A percentile compares a stretch with the other conserved stretches of the same genome.
Conservation (phyloP, 35 echinoderm and acorn worm species). For the Stichopus chloronotus region DNA sequence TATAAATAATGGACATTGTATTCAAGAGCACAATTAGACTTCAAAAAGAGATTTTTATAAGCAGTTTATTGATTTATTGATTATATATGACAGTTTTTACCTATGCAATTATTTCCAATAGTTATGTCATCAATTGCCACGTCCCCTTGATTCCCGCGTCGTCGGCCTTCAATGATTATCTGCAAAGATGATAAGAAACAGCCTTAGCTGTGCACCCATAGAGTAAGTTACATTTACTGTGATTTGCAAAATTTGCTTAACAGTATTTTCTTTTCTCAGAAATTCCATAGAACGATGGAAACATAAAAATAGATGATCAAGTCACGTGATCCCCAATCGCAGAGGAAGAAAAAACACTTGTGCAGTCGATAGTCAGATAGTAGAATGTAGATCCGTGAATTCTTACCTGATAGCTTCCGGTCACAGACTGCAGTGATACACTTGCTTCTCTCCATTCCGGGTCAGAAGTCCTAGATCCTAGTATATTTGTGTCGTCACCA, state of each 20-base stretch:
- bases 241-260: too few relatives aligned
- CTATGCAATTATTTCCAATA: conserved; percentile 63
- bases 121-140: conserved; percentile 88
- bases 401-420: conserved; percentile 55
- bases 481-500: conserved; percentile 7
- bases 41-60: too few relatives aligned
- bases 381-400: not conserved
- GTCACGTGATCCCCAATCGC: too few relatives aligned
- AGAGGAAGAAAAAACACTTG: too few relatives aligned
- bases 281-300: too few relatives aligned
- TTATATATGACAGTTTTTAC: conserved; percentile 7
- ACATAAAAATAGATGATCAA: too few relatives aligned
- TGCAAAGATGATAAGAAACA: not conserved
- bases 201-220: too few relatives aligned
- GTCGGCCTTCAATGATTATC: conserved; percentile 72
- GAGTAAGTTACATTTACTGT: too few relatives aligned
- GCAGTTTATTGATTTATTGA: too few relatives aligned
- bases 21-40: too few relatives aligned
- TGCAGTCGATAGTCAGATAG: not conserved
- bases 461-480: not conserved
- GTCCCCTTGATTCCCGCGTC: conserved; percentile 72
- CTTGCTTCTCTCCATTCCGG: conserved; percentile 1
- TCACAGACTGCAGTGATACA: not conserved
- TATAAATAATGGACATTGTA: too few relatives aligned
- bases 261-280: too few relatives aligned